Conservation (phyloP, 2,888 invertebrate genomes). For the Prosopocoilus inquinatus region DNA sequence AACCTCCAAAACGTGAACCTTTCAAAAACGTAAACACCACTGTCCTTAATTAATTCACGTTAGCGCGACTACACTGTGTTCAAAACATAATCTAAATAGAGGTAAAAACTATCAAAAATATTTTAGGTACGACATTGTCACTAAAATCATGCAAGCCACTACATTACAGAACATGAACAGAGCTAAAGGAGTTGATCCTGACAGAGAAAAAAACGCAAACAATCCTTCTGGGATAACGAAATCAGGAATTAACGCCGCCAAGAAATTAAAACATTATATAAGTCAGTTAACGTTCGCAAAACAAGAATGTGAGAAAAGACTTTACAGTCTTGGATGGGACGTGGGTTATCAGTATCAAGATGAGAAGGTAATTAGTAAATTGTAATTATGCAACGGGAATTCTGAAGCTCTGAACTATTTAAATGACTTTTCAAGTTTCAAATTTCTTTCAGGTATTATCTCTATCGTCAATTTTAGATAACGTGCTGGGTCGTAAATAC, state of each 20-base stretch:
- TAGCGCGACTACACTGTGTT: no score
- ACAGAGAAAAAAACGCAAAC: slow-evolving; percentile 56
- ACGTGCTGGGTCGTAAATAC: slow-evolving; percentile 75
- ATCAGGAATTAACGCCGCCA: slow-evolving; percentile 76
- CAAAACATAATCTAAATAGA: slow-evolving; percentile 5
- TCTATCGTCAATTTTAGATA: slow-evolving; percentile 71
- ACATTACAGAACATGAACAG: slow-evolving; percentile 86
- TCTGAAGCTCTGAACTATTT: slow-evolving; percentile 1
- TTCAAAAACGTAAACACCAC: no score
- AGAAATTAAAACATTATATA: slow-evolving; percentile 81
- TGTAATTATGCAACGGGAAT: background rate
- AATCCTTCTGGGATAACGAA: slow-evolving; percentile 62
- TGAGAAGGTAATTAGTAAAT: slow-evolving; percentile 21
- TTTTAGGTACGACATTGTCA: slow-evolving; percentile 78
- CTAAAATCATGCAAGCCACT: slow-evolving; percentile 92
- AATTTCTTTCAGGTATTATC: slow-evolving; percentile 62
- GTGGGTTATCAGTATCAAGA: slow-evolving; percentile 56
- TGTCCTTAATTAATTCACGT: no score
- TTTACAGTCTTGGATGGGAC: slow-evolving; percentile 74
- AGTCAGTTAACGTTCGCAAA: slow-evolving; percentile 80
- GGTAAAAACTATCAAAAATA: no score
- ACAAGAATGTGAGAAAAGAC: slow-evolving; percentile 74
- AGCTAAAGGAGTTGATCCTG: slow-evolving; percentile 75
- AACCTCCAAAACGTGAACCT: no score
- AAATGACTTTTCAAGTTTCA: background rate